phyloP scores from a whole-genome alignment of 1,140 invertebrate genomes.

The Branchinecta lindahli region DNA sequence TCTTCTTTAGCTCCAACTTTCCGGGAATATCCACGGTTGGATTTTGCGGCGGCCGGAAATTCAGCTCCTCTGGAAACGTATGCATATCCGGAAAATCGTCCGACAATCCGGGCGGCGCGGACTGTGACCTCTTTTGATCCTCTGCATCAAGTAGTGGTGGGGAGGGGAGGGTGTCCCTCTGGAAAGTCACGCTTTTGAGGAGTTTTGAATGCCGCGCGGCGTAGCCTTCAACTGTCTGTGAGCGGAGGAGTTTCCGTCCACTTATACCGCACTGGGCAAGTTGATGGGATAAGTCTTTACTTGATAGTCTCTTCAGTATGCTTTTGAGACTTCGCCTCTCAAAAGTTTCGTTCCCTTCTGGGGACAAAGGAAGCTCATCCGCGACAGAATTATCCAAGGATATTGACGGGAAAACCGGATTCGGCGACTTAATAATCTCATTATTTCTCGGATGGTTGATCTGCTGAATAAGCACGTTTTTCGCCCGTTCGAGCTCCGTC shows the following conservation, averaged over 20 bases:
- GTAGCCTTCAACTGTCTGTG: constrained; percentile 61
- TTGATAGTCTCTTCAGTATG: constrained; percentile 61
- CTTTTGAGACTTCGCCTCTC: constrained; percentile 65
- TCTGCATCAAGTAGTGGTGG: neutral
- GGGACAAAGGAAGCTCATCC: constrained; percentile 31
- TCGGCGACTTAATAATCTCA: constrained; percentile 21
- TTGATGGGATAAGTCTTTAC: constrained; percentile 21
- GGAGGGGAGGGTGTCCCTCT: neutral
- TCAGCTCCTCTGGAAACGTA: neutral
- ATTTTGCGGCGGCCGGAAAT: constrained; percentile 11
- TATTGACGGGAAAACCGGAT: constrained; percentile 21
- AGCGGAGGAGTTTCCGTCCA: constrained; percentile 40
- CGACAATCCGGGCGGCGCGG: neutral
- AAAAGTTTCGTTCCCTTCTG: constrained; percentile 63
- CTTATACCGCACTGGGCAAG: constrained; percentile 25
- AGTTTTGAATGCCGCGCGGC: constrained; percentile 69
- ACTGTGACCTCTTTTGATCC: neutral
- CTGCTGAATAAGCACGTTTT: neutral
- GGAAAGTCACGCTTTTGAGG: constrained; percentile 39
- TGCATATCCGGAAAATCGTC: neutral
- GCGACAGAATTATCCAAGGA: neutral
- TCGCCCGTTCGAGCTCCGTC: neutral
- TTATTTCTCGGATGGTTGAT: neutral
- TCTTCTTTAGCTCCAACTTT: constrained; percentile 58
- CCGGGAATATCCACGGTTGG: constrained; percentile 48